phyloP scores from a whole-genome alignment of 30 jellyfish, hydroid and myxozoan species.

The Hydra vulgaris region DNA sequence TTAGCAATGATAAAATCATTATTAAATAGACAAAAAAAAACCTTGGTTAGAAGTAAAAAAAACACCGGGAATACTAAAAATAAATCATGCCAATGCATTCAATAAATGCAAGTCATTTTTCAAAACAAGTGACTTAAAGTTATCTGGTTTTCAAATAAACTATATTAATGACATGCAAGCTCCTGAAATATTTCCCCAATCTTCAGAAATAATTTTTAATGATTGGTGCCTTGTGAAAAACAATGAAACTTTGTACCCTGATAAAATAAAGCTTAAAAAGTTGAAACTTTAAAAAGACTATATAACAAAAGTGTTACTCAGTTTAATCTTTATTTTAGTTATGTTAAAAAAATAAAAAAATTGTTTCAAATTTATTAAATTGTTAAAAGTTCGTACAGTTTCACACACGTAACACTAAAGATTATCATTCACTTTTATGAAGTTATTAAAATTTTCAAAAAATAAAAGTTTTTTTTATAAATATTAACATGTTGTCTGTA shows the following conservation, averaged over 20 bases:
- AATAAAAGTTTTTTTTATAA: too few species aligned
- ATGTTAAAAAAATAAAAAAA: not conserved
- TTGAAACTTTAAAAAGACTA: not conserved
- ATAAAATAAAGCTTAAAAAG: not conserved
- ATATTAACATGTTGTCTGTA: not conserved
- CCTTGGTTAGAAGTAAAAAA: not conserved
- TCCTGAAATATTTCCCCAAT: not conserved
- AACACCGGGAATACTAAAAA: not conserved
- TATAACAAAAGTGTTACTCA: not conserved
- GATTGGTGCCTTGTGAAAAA: not conserved
- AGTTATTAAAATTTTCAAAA: not conserved
- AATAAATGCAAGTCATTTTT: not conserved
- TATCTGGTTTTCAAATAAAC: not conserved
- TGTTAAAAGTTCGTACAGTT: not conserved
- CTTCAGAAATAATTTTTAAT: not conserved
- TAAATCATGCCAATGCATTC: not conserved
- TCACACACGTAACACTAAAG: not conserved
- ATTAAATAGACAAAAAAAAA: not conserved
- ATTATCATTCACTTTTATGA: not conserved
- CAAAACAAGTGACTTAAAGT: not conserved
- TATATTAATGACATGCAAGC: not conserved
- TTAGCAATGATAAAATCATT: not conserved
- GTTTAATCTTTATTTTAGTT: not conserved
- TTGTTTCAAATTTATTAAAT: not conserved
- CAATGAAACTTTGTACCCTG: not conserved